A percentile compares a stretch with the other conserved stretches of the same genome.
Conservation (phyloP, 2,888 invertebrate genomes). For the Meloe dianella region DNA sequence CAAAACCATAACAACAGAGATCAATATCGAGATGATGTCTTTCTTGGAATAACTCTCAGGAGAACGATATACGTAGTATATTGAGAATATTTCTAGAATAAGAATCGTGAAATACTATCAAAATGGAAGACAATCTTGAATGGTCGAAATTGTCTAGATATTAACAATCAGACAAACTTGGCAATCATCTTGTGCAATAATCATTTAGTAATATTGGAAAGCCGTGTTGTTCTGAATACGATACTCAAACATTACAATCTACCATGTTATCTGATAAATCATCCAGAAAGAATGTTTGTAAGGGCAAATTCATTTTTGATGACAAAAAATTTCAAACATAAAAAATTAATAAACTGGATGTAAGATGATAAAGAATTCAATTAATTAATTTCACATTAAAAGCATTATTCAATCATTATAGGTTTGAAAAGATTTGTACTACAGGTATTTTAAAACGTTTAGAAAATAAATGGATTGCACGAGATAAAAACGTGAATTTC, state of each 20-base stretch:
- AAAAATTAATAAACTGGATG: slow-evolving; percentile 47
- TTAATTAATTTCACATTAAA: not conserved
- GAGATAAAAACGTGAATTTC: slow-evolving; percentile 29
- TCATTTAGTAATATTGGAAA: slow-evolving; percentile 56
- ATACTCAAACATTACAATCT: slow-evolving; percentile 41
- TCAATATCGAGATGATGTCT: no score
- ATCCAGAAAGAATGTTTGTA: slow-evolving; percentile 42
- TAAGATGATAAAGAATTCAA: slow-evolving; percentile 37
- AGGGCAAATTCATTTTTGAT: slow-evolving; percentile 46
- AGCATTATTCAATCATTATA: slow-evolving; percentile 39
- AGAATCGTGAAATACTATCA: slow-evolving; percentile 32
- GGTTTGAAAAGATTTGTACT: slow-evolving; percentile 53
- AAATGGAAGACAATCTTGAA: slow-evolving; percentile 54
- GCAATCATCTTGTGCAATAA: slow-evolving; percentile 52
- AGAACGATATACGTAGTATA: not conserved
- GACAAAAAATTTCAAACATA: slow-evolving; percentile 44
- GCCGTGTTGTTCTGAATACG: slow-evolving; percentile 51
- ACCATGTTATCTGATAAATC: slow-evolving; percentile 43
- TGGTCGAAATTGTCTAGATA: slow-evolving; percentile 53
- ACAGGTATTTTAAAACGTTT: slow-evolving; percentile 56
- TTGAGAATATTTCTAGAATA: slow-evolving; percentile 34
- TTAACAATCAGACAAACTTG: slow-evolving; percentile 47
- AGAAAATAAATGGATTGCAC: slow-evolving; percentile 54
- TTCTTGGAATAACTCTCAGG: no score
- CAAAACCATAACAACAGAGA: no score